These are phyloP conservation scores for Zosterops hypoxanthus DNA, from an alignment of 2,113 vertebrate genomes.

Conservation along the genomic window DNA sequence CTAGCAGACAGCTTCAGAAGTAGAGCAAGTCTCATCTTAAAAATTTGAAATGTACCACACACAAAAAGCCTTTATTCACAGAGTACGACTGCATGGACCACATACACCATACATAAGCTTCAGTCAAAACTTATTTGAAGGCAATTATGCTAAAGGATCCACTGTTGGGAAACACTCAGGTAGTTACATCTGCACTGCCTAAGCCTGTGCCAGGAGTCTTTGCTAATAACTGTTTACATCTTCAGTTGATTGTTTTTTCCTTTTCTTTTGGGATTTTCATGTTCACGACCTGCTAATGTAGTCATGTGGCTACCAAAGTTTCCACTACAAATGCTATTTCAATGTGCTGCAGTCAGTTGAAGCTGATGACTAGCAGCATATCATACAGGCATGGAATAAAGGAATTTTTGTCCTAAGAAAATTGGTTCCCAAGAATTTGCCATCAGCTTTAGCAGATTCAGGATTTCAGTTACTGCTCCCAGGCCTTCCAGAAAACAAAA, in stretches of 20 bases:
- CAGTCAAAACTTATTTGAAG: neutral
- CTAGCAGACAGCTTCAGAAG: neutral
- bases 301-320: neutral
- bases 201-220: neutral
- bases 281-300: neutral
- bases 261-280: neutral
- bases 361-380: neutral
- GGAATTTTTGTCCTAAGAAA: neutral
- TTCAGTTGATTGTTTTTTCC: neutral
- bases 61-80: neutral
- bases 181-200: neutral
- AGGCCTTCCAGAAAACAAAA: neutral
- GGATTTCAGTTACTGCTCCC: neutral
- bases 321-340: fast-evolving
- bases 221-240: neutral
- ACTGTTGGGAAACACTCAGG: neutral
- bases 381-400: neutral
- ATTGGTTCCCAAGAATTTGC: neutral
- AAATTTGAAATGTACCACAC: neutral
- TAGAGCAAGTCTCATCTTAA: neutral
- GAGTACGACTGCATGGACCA: neutral
- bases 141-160: neutral
- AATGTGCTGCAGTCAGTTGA: neutral
- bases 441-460: neutral
- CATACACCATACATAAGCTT: neutral